A percentile compares a stretch with the other conserved stretches of the same genome.
Conservation (phyloP, 2,888 invertebrate genomes). For the Lordiphosa andalusiaca region DNA sequence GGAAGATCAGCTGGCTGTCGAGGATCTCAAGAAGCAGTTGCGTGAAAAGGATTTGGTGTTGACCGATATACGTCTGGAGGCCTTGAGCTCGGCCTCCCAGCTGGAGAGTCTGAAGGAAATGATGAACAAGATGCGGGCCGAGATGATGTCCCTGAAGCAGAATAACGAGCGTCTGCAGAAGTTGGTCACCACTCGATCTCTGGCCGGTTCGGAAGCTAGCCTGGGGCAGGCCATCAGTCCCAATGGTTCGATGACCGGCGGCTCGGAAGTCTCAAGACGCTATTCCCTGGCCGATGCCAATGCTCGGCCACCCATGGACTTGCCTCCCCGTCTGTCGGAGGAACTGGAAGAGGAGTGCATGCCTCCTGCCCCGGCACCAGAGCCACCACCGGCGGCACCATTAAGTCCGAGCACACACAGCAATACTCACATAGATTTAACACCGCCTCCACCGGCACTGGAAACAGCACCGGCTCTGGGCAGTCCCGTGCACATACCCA, state of each 20-base stretch:
- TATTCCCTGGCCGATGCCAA: conserved; percentile 83
- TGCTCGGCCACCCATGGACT: conserved; percentile 79
- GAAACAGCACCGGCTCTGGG: conserved; percentile 66
- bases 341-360: conserved; percentile 80
- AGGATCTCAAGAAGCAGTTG: conserved; percentile 94
- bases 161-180: conserved; percentile 97
- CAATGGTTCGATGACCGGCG: conserved; percentile 80
- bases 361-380: conserved; percentile 79
- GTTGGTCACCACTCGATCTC: conserved; percentile 86
- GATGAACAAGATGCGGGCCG: conserved; percentile 96
- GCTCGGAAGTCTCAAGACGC: conserved; percentile 81
- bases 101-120: conserved; percentile 97
- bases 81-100: conserved; percentile 97
- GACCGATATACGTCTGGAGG: conserved; percentile 97
- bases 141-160: conserved; percentile 97
- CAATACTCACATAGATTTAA: conserved; percentile 79
- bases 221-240: conserved; percentile 81
- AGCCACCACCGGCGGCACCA: conserved; percentile 76
- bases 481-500: conserved; percentile 77
- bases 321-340: conserved; percentile 79
- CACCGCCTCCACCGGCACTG: conserved; percentile 80
- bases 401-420: conserved; percentile 79
- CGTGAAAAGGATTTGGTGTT: conserved; percentile 97
- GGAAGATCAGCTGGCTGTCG: conserved; percentile 82
- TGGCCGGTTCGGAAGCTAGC: conserved; percentile 84